Percentiles rank a stretch among this genome's conserved stretches.
Conservation (phyloP, 2,888 invertebrate species). For the Aspidiotus rigidus region DNA sequence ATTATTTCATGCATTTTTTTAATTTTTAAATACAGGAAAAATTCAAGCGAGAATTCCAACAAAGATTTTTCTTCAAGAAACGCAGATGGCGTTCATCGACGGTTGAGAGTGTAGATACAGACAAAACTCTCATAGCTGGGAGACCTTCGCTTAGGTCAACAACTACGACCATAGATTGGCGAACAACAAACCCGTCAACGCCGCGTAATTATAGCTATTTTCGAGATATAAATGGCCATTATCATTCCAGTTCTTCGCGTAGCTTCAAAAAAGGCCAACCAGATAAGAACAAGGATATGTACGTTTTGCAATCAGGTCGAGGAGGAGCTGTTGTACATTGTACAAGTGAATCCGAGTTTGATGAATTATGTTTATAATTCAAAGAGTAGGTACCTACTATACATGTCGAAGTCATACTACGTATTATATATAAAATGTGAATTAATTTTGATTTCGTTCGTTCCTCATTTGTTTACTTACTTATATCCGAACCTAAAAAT, state of each 20-base stretch:
- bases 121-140: conserved; percentile 36
- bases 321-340: conserved; percentile 36
- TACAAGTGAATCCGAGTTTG: conserved; percentile 38
- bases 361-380: conserved; percentile 38
- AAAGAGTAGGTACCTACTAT: too few species aligned
- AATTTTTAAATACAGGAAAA: conserved; percentile 39
- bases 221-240: conserved; percentile 29
- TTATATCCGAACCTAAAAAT: too few species aligned
- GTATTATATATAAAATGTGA: too few species aligned
- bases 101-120: conserved; percentile 36
- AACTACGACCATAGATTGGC: conserved; percentile 37
- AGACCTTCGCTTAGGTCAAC: conserved; percentile 35
- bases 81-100: conserved; percentile 36
- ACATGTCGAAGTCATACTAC: too few species aligned
- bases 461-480: too few species aligned
- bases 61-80: conserved; percentile 38
- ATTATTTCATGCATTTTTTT: not conserved
- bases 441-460: too few species aligned
- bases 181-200: conserved; percentile 38
- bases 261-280: conserved; percentile 1
- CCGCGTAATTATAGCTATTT: conserved; percentile 31
- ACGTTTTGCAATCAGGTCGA: conserved; percentile 35
- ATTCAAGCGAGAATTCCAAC: conserved; percentile 41
- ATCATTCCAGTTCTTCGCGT: not conserved
- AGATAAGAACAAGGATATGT: conserved; percentile 35